Evolutionary conservation across 2,888 invertebrate genomes (phyloP), one percentile per base, ranked within the genome.

Genomic region (Ypsolopha scabrella): DNA sequence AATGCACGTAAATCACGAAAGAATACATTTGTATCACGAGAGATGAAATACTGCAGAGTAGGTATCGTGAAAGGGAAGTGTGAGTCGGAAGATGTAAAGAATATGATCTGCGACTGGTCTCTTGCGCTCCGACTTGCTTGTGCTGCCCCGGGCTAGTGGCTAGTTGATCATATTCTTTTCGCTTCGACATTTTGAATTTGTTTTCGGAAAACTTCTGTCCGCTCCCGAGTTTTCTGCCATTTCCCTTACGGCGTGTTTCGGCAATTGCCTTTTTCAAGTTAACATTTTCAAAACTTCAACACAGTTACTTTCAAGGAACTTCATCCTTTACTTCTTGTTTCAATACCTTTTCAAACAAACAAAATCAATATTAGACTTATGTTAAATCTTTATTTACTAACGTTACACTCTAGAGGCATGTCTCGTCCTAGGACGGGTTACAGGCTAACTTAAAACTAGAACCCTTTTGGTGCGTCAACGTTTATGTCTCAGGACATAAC

Each of bases 281-380:
- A 82, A 86, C 70, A 81, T 82, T 83, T 85, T 82, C 82, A 80
- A 83, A 79, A 86, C 86, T 87, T 86, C 83, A 82, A 85, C 75
- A 82, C 76, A 85, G 80, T 76, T 80, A 83, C 73, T 80, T 83
- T 86, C 85, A 85, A 85, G 83, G 86, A 86, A 88, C 88, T 90
- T 92, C 92, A 92, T 91, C 92, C 92, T 90, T 91, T 90, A 91
- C 90, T 90, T 92, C 92, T 91, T 92, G 91, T 91, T 91, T 91
- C 91, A 91, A 90, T 90, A 91, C 92, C 92, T 92, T 92, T 89
- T 90, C 90, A 91, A 92, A 91, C 90, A 92, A 92, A 92, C 90
- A 91, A 92, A 92, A 89, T 89, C 86, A 87, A 87, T 78, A 89
- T 89, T 89, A 89, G 89, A 88, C 82, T 87, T 86, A 75, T 77